phyloP scores from a whole-genome alignment of 2,888 invertebrate species.

The Prenolepis imparis region DNA sequence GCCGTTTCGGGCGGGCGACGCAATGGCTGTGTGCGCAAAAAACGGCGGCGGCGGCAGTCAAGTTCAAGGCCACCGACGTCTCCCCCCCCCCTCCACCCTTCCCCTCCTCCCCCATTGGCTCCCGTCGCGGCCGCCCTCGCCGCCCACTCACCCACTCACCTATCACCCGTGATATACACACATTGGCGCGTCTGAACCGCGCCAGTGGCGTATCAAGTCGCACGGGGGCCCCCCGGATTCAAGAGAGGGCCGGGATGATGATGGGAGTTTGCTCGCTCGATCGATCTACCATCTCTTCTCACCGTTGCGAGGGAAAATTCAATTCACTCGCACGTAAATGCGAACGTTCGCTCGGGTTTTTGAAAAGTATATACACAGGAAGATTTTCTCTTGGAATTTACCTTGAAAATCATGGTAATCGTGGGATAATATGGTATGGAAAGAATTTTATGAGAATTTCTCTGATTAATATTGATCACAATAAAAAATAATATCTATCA shows the following conservation, averaged over 20 bases:
- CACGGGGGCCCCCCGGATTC: background rate
- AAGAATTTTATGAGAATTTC: too few species aligned
- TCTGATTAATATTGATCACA: too few species aligned
- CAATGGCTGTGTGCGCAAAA: conserved; percentile 79
- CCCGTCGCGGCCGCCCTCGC: conserved; percentile 23
- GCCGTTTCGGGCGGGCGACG: conserved; percentile 79
- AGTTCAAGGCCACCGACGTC: conserved; percentile 82
- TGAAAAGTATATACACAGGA: too few species aligned
- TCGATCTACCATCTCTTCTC: conserved; percentile 66
- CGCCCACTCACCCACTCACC: conserved; percentile 46
- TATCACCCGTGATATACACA: conserved; percentile 59
- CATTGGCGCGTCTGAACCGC: conserved; percentile 63
- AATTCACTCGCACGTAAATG: conserved; percentile 55
- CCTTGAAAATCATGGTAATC: too few species aligned
- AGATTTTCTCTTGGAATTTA: too few species aligned
- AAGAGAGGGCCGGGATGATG: conserved; percentile 1
- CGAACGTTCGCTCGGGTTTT: background rate
- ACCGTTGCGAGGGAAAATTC: conserved; percentile 66
- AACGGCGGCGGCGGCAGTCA: conserved; percentile 80
- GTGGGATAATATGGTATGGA: too few species aligned
- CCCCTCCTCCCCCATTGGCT: conserved; percentile 33
- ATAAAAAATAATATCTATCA: too few species aligned
- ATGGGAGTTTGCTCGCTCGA: conserved; percentile 52
- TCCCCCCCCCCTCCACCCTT: conserved; percentile 44
- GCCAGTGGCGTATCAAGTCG: conserved; percentile 70